Evolutionary conservation across 2,797 vertebrate genomes (phyloP).

Genomic region (Remorina albescens): DNA sequence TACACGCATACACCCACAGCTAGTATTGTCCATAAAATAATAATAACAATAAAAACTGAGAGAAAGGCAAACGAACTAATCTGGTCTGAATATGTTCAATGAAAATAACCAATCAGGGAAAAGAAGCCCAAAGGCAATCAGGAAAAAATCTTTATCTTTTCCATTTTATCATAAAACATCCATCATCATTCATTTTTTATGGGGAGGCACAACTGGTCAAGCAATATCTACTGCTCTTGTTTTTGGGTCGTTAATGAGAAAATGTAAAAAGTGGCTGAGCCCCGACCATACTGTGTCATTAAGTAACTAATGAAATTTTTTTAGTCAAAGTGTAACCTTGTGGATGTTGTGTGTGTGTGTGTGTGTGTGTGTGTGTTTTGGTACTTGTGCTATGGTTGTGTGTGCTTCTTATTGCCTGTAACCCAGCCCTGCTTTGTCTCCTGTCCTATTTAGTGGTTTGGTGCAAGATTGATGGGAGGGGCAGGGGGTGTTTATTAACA

Average conservation of each 20-base stretch:
- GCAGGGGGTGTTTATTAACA: slow-evolving; percentile 72
- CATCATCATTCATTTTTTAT: slow-evolving; percentile 40
- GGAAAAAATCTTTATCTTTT: slow-evolving; percentile 26
- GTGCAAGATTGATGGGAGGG: slow-evolving; percentile 47
- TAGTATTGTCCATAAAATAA: background rate
- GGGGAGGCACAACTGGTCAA: slow-evolving; percentile 16
- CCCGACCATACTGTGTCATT: slow-evolving; percentile 11
- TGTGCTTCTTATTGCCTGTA: slow-evolving; percentile 52
- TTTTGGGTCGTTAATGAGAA: slow-evolving; percentile 29
- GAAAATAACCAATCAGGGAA: slow-evolving; percentile 19
- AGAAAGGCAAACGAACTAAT: background rate
- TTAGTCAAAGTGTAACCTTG: slow-evolving; percentile 26
- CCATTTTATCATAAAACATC: slow-evolving; percentile 45
- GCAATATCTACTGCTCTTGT: slow-evolving; percentile 9
- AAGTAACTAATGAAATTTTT: slow-evolving; percentile 2
- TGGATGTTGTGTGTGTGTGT: slow-evolving; percentile 1
- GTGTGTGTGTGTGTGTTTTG: slow-evolving; percentile 1
- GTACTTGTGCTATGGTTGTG: slow-evolving; percentile 14
- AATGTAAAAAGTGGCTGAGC: background rate
- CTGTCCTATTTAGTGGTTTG: slow-evolving; percentile 56
- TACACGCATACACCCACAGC: background rate
- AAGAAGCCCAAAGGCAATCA: slow-evolving; percentile 10
- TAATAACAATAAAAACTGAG: background rate
- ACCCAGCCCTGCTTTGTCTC: slow-evolving; percentile 69
- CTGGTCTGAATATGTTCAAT: slow-evolving; percentile 6